A percentile compares a stretch with the other conserved stretches of the same genome.
Evolutionary conservation across 2,888 invertebrate genomes (phyloP).

Genomic region (Scrobipalpa costella): DNA sequence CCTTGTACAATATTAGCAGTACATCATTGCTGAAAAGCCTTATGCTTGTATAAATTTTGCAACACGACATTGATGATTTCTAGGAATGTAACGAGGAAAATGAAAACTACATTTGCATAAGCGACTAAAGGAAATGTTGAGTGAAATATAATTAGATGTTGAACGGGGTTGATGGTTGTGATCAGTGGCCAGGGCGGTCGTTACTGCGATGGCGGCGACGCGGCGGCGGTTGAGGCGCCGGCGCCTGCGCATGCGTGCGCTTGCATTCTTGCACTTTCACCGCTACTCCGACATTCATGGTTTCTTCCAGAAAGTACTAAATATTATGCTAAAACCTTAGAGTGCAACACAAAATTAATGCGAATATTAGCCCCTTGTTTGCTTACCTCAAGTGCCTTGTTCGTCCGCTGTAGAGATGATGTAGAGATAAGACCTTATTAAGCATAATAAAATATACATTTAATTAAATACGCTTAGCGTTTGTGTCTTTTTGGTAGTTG

Average conservation of each 20-base stretch:
- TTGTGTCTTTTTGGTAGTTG: too few relatives aligned
- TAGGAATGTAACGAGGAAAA: slow-evolving; percentile 1
- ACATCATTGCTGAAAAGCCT: too few relatives aligned
- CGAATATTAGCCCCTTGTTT: too few relatives aligned
- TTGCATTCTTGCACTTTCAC: slow-evolving; percentile 67
- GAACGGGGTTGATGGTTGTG: slow-evolving; percentile 25
- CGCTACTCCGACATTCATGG: slow-evolving; percentile 33
- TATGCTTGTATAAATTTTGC: neutral
- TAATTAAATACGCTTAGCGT: too few relatives aligned
- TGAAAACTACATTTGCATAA: slow-evolving; percentile 3
- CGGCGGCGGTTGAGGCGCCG: slow-evolving; percentile 28
- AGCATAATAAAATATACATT: too few relatives aligned
- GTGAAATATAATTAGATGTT: slow-evolving; percentile 12
- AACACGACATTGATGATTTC: neutral
- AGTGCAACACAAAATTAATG: too few relatives aligned
- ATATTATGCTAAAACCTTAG: too few relatives aligned
- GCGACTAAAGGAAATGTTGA: slow-evolving; percentile 7
- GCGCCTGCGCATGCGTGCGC: slow-evolving; percentile 40
- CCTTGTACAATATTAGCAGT: too few relatives aligned
- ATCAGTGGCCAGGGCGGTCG: slow-evolving; percentile 29
- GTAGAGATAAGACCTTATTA: too few relatives aligned
- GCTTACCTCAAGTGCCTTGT: too few relatives aligned
- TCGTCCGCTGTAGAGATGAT: too few relatives aligned
- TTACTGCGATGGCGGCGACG: slow-evolving; percentile 26
- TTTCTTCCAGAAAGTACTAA: slow-evolving; percentile 12